A percentile compares a stretch with the other conserved stretches of the same genome.
Conservation (phyloP, 1,140 invertebrate genomes). For the Arctopsyche grandis region DNA sequence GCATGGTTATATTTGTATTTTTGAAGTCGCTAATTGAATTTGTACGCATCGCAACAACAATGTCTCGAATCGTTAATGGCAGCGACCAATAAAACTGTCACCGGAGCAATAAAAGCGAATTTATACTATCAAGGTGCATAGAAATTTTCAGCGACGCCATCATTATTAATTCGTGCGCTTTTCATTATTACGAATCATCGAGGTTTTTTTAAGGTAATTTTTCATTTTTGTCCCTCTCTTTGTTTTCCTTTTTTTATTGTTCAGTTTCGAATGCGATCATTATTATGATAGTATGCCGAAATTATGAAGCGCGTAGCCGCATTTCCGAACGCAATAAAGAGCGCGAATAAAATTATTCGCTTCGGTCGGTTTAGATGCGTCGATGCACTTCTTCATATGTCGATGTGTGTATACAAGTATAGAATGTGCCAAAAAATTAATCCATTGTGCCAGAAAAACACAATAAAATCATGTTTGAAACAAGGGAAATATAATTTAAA, state of each 20-base stretch:
- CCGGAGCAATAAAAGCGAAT: slow-evolving; percentile 52
- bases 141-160: slow-evolving; percentile 38
- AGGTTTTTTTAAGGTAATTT: too few relatives aligned
- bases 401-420: neutral
- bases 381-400: neutral
- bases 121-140: slow-evolving; percentile 51
- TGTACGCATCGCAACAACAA: slow-evolving; percentile 46
- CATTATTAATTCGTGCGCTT: neutral
- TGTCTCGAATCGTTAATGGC: slow-evolving; percentile 53
- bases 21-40: slow-evolving; percentile 50
- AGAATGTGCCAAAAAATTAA: too few relatives aligned
- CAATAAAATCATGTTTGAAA: too few relatives aligned
- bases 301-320: neutral
- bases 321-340: slow-evolving; percentile 26
- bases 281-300: too few relatives aligned
- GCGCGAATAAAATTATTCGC: slow-evolving; percentile 1
- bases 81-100: slow-evolving; percentile 53
- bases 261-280: too few relatives aligned
- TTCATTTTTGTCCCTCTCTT: too few relatives aligned
- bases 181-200: neutral
- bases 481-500: too few relatives aligned
- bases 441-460: too few relatives aligned
- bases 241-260: too few relatives aligned
- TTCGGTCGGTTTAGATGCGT: neutral
- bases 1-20: slow-evolving; percentile 25